A percentile compares a stretch with the other conserved stretches of the same genome.
Conservation (phyloP, 2,888 invertebrate genomes). For the Oxystoma pomonae region DNA sequence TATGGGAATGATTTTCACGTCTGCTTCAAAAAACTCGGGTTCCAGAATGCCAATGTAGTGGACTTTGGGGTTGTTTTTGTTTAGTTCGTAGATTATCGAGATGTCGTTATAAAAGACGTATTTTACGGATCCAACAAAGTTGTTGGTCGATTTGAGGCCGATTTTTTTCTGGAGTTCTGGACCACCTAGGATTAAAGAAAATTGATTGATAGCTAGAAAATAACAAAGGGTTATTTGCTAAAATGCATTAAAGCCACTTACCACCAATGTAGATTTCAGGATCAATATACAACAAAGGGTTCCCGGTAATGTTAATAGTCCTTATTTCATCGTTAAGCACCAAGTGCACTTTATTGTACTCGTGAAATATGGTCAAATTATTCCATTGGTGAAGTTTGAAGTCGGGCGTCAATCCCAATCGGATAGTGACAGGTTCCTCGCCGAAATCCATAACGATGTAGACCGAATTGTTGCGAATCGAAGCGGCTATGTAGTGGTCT, state of each 20-base stretch:
- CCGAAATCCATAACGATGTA: slow-evolving; percentile 87
- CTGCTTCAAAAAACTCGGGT: slow-evolving; percentile 78
- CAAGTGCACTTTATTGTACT: slow-evolving; percentile 67
- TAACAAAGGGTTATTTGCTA: neutral
- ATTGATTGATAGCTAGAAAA: neutral
- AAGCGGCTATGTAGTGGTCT: slow-evolving; percentile 86
- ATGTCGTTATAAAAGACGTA: slow-evolving; percentile 93
- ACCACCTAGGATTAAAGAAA: slow-evolving; percentile 40
- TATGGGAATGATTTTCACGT: slow-evolving; percentile 83
- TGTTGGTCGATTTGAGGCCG: slow-evolving; percentile 53
- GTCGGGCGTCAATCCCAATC: slow-evolving; percentile 64
- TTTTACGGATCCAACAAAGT: slow-evolving; percentile 78
- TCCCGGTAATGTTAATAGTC: slow-evolving; percentile 67
- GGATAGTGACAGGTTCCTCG: slow-evolving; percentile 63
- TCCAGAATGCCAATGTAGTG: slow-evolving; percentile 58
- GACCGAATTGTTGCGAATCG: slow-evolving; percentile 77
- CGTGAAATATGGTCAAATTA: slow-evolving; percentile 82
- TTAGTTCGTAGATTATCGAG: slow-evolving; percentile 83
- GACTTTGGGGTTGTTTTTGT: slow-evolving; percentile 77
- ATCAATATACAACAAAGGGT: slow-evolving; percentile 79
- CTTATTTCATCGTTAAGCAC: slow-evolving; percentile 71
- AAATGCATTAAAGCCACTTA: slow-evolving; percentile 39
- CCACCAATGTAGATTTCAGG: slow-evolving; percentile 88
- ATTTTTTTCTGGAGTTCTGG: slow-evolving; percentile 79
- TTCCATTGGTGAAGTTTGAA: slow-evolving; percentile 73